These are phyloP conservation scores for Portunus trituberculatus DNA, from an alignment of 1,140 invertebrate genomes.

Conservation along the genomic window DNA sequence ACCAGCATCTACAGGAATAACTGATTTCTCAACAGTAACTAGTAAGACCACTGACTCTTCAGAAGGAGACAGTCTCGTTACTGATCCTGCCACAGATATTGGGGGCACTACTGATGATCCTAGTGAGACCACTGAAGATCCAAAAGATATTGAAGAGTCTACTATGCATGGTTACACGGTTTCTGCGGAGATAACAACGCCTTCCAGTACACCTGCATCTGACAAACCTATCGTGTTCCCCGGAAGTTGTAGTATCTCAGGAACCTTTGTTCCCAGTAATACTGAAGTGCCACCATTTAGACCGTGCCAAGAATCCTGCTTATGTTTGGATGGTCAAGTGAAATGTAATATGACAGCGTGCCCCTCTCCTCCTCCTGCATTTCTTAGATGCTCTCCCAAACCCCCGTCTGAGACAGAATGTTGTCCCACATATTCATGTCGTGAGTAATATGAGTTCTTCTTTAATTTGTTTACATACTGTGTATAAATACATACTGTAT, in stretches of 20 bases:
- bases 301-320: slow-evolving; percentile 60
- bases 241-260: slow-evolving; percentile 39
- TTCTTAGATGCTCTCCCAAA: slow-evolving; percentile 45
- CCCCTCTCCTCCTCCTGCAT: slow-evolving; percentile 58
- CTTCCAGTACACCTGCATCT: background rate
- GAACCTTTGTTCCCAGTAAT: background rate
- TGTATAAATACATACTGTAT: background rate
- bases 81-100: background rate
- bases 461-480: background rate
- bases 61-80: background rate
- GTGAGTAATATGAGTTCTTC: slow-evolving; percentile 46
- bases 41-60: slow-evolving; percentile 2
- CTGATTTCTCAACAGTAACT: slow-evolving; percentile 25
- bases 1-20: background rate
- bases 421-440: slow-evolving; percentile 59
- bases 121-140: background rate
- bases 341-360: slow-evolving; percentile 52
- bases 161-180: background rate
- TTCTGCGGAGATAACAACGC: too few relatives aligned
- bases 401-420: slow-evolving; percentile 22
- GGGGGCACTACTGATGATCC: background rate
- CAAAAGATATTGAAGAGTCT: background rate
- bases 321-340: slow-evolving; percentile 41
- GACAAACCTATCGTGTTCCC: background rate
- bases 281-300: background rate